Conservation (phyloP, 2,113 vertebrate genomes). For the Asarcornis scutulata region DNA sequence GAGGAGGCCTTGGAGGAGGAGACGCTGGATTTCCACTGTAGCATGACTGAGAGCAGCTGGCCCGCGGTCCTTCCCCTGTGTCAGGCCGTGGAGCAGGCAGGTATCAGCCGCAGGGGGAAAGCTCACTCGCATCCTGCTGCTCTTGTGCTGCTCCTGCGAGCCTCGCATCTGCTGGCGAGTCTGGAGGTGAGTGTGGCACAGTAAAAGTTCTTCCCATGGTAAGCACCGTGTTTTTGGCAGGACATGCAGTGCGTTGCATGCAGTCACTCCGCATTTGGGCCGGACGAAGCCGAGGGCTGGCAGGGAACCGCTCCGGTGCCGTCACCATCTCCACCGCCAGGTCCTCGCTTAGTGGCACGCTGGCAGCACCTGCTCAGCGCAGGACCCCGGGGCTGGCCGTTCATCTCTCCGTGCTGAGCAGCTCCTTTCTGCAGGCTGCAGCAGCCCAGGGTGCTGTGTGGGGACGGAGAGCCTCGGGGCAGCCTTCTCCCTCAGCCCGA, state of each 20-base stretch:
- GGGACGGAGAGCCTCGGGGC: too few relatives aligned
- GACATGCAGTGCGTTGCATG: neutral
- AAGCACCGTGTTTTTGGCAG: neutral
- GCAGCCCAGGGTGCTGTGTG: neutral
- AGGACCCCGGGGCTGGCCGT: neutral
- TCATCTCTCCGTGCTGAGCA: neutral
- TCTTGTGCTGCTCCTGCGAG: neutral
- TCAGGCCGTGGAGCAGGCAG: neutral
- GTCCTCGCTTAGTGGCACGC: neutral
- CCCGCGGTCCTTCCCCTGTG: neutral
- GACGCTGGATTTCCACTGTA: neutral
- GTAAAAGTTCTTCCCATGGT: neutral
- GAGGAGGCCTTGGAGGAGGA: neutral
- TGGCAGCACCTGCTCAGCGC: neutral
- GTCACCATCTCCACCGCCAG: neutral
- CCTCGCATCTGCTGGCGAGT: neutral
- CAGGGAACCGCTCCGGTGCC: too few relatives aligned
- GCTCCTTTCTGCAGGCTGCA: neutral
- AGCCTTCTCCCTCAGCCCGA: neutral
- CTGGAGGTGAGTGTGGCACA: neutral
- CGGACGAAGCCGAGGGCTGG: neutral
- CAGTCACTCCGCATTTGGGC: neutral
- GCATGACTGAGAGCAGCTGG: neutral
- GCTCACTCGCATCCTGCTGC: neutral
- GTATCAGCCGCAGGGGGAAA: neutral